phyloP scores from a whole-genome alignment of 2,113 vertebrate genomes.

The Bungarus multicinctus region DNA sequence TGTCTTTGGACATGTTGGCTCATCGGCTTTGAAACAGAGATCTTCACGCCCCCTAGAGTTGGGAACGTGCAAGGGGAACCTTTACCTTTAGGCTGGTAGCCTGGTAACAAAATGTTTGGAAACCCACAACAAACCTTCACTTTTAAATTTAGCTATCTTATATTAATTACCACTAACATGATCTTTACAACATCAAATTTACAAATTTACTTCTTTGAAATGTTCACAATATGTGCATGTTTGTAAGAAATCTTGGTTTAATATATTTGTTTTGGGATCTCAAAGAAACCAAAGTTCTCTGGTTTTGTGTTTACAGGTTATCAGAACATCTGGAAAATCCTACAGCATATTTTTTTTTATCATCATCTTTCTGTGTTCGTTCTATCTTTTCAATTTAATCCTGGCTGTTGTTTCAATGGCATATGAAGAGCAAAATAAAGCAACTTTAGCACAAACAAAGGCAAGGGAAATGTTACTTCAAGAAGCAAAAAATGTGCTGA shows the following conservation, averaged over 20 bases:
- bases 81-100: too few species aligned
- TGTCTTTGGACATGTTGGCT: too few species aligned
- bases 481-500: slow-evolving; percentile 75
- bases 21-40: too few species aligned
- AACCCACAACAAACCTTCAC: too few species aligned
- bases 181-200: background rate
- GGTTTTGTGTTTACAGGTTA: slow-evolving; percentile 73
- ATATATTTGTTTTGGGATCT: background rate
- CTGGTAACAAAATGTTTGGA: too few species aligned
- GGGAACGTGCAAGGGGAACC: too few species aligned
- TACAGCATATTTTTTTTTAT: slow-evolving; percentile 90
- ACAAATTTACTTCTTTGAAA: background rate
- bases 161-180: background rate
- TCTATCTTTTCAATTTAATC: slow-evolving; percentile 96
- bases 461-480: slow-evolving; percentile 86
- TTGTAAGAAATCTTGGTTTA: background rate
- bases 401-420: slow-evolving; percentile 98
- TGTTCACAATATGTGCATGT: background rate
- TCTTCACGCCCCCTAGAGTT: too few species aligned
- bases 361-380: slow-evolving; percentile 96
- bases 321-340: slow-evolving; percentile 86
- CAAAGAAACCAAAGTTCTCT: background rate
- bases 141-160: background rate
- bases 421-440: slow-evolving; percentile 92
- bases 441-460: slow-evolving; percentile 83